phyloP scores from a whole-genome alignment of 2,113 vertebrate species.

The Meles meles region DNA sequence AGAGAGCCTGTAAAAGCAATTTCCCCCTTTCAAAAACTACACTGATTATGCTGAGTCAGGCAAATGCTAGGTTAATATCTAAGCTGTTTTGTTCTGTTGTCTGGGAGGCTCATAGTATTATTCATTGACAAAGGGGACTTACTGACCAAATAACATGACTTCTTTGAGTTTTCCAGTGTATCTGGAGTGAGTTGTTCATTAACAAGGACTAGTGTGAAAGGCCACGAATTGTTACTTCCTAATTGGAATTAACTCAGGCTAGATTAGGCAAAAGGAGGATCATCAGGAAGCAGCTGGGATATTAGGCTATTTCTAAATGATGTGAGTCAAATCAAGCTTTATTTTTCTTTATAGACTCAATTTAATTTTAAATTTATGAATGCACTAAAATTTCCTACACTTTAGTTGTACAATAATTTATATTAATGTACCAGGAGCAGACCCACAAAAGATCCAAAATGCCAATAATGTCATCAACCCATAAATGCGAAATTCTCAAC shows the following conservation, averaged over 20 bases:
- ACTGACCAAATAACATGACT: neutral
- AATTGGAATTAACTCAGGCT: neutral
- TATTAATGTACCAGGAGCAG: neutral
- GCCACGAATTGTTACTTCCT: neutral
- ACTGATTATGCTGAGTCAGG: neutral
- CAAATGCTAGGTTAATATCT: neutral
- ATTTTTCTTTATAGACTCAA: neutral
- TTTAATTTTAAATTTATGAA: slow-evolving; percentile 6
- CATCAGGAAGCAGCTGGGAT: neutral
- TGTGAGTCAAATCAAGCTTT: neutral
- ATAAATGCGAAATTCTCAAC: neutral
- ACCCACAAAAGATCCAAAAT: neutral
- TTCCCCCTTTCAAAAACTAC: slow-evolving; percentile 34
- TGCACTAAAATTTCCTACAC: neutral
- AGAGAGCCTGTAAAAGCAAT: slow-evolving; percentile 23
- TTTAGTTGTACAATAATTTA: neutral
- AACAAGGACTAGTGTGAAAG: neutral
- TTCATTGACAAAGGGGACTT: neutral
- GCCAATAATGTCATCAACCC: neutral
- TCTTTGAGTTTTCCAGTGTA: neutral
- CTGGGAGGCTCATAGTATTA: neutral
- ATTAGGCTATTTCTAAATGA: neutral
- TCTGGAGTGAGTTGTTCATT: neutral
- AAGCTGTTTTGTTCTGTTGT: neutral
- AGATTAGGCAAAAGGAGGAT: neutral